A percentile compares a stretch with the other conserved stretches of the same genome.
phyloP scores from a whole-genome alignment of 2,888 invertebrate genomes.

The Fragum sueziense region DNA sequence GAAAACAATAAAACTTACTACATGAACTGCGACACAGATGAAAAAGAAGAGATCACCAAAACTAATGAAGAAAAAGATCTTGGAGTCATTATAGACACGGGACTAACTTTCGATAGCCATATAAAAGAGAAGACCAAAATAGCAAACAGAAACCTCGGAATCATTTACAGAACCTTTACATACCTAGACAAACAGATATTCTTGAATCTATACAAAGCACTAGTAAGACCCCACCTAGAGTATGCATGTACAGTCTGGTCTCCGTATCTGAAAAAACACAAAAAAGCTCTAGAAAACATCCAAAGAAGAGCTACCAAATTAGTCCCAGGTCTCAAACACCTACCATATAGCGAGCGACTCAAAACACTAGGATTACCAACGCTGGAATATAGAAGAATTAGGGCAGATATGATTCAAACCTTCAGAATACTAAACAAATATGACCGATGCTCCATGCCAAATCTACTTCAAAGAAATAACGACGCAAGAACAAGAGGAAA shows the following conservation, averaged over 20 bases:
- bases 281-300: constrained; percentile 9
- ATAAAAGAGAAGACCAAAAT: not conserved
- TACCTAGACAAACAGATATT: constrained; percentile 9
- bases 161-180: not conserved
- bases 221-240: not conserved
- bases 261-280: not conserved
- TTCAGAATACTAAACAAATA: not conserved
- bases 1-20: not conserved
- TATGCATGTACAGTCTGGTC: constrained; percentile 17
- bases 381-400: not conserved
- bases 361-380: not conserved
- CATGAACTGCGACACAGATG: not conserved
- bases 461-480: not conserved
- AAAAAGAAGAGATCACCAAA: not conserved
- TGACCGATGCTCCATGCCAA: not conserved
- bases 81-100: not conserved
- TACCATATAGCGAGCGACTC: not conserved
- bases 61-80: not conserved
- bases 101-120: not conserved
- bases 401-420: not conserved
- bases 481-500: not conserved
- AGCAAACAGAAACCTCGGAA: not conserved
- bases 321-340: not conserved
- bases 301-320: constrained; percentile 15
- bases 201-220: not conserved